Base-by-base conservation (phyloP, 2,888 invertebrate genomes). In the Volucella inanis region DNA sequence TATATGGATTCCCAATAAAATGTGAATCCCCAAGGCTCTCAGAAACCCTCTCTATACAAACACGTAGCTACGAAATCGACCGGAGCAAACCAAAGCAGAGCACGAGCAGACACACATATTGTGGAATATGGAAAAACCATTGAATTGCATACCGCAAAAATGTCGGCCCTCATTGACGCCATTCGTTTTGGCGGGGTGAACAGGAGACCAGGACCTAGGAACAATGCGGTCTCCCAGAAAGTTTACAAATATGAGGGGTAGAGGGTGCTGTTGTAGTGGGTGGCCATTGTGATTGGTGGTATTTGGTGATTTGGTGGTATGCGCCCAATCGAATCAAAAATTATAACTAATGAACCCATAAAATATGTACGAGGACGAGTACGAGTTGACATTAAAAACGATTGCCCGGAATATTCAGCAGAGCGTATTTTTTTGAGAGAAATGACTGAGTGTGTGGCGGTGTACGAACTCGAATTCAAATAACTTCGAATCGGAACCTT, bases 1-100 rank as follows among this genome's bases (percentile, higher is more conserved):
- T 81, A 81, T 85, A 85, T 68, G 81, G 85, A 76, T 81, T 85
- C 85, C 67, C 85, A 81, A 85, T 85, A 85, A 85, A 85, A 85
- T 85, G 85, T 67, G 80, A 71, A 64, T 64, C 9, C 31, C n/a
- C 52, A 43, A 39, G 39, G 31, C 31, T 8, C 9, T n/a, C 41
- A 18, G 12, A 22, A 12, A n/a, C 57, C 38, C 57, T 71, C 49
- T 39, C 57, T 22, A 22, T 22, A 22, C 4, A 22, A 22, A 3
- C 4, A 22, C 22, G 22, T 22, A 22, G 22, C 22, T 22, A 22
- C 22, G 4, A 22, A 22, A 2, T 22, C 22, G 22, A 2, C 22
- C 22, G 3, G 22, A 22, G 22, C 22, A 22, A 3, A 22, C 22
- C 22, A 22, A 22, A 22, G 4, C 22, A 22, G 22, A 22, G 15